Evolutionary conservation across 2,888 invertebrate genomes (phyloP), one percentile per base, ranked within the genome.

Genomic region (Amphipyra tragopoginis): DNA sequence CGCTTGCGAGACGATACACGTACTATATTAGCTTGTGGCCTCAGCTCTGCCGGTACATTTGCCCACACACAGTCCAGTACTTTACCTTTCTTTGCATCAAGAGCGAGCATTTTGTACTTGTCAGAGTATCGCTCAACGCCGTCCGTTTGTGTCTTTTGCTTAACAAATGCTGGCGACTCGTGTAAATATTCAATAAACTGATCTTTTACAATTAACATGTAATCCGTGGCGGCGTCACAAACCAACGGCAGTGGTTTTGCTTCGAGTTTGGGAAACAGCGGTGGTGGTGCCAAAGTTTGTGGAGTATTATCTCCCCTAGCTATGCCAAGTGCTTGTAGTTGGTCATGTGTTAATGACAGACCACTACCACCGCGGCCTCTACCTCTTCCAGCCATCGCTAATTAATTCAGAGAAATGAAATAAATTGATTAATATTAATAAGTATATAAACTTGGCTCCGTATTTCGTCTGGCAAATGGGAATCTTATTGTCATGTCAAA

Each of bases 181-280:
- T 96, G 96, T 91, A 97, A 95, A 76, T 95, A 96, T 72, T 97
- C 97, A 9, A 97, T 95, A 77, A 96, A 97, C 77, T 97, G 97
- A 78, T 97, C 97, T 81, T 97, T 96, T 66, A 97, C 95, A 44
- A 97, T 96, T 10, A 97, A 89, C 87, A 97, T 95, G 81, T 97
- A 97, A 75, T 96, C 96, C 21, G 96, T 95, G 36, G 97, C 96
- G 7, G 95, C 93, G 44, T 96, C 95, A 50, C 89, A 93, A 77
- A 89, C 90, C 21, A 96, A 75, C 0, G 93, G 92, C 13, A 96
- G 88, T 0, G 96, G 96, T 73, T 95, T 96, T 0, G 93, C 91
- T 77, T 95, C 93, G n/a, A 96, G 88, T 67, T 96, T 95, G 0
- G 96, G 96, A 83, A 95, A 96, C 51, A 96, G 88, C 10, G 96